Evolutionary conservation across 92 coral and sea anemone species (phyloP), one percentile per base, ranked within the genome.

Genomic region (Bergia sp.): DNA sequence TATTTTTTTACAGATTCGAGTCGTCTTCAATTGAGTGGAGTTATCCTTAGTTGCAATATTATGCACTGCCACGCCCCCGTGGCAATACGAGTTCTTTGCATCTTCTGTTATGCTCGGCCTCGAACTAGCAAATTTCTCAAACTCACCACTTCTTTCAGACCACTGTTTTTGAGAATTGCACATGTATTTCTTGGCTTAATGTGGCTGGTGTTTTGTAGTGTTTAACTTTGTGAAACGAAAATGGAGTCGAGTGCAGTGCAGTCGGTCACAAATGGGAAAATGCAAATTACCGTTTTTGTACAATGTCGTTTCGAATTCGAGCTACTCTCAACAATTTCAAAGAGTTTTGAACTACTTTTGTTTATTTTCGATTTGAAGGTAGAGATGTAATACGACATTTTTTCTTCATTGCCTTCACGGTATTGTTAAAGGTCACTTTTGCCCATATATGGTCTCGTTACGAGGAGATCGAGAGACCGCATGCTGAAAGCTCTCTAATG

Each of bases 21-120:
- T 3, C 16, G 50, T 39, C 9, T 49, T 21, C 49, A 2, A 50
- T 42, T 45, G 36, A 39, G 3, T 23, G 16, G 57, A n/a, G 37
- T 39, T 7, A 2, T 15, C 21, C 73, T 20, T 5, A 23, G 37
- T 23, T 82, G n/a, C 16, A 37, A 18, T 21, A 49, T 12, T 79
- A 50, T 79, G 53, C 43, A 6, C 21, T 82, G 86, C 86, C 86
- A 82, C 86, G 77, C 86, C 86, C 86, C 86, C 86, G 77, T 21
- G n/a, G 42, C 61, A 11, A 50, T 29, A 16, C 43, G 11, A 3
- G 50, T 16, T 82, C 39, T 40, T 64, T 64, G 1, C 3, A 16
- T 38, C 47, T 3, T 7, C n/a, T 23, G 69, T 64, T 37, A 21
- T 65, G 40, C 41, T 82, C 37, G 2, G 65, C 47, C 47, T 20